Conservation (phyloP, 2,797 vertebrate genomes). For the Knipowitschia caucasica region DNA sequence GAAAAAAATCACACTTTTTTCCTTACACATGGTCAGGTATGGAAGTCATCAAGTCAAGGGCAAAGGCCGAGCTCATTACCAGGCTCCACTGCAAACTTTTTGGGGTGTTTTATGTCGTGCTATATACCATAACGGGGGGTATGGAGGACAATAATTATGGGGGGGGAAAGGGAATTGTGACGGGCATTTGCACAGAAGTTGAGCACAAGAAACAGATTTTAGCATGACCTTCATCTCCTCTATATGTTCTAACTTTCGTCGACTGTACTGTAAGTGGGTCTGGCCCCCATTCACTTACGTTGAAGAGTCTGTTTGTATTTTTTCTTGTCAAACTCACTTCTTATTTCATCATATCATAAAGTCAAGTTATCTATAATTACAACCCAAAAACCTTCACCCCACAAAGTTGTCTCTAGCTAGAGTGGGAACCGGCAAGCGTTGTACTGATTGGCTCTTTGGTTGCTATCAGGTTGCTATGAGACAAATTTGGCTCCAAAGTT, state of each 20-base stretch:
- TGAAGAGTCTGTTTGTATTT: no score
- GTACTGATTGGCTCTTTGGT: no score
- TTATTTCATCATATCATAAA: no score
- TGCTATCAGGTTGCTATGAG: no score
- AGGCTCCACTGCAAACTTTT: slow-evolving; percentile 95
- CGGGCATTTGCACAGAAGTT: neutral
- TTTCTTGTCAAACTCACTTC: no score
- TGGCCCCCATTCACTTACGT: no score
- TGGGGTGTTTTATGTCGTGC: slow-evolving; percentile 87
- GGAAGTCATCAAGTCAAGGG: slow-evolving; percentile 95
- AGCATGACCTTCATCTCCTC: neutral
- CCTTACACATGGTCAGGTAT: slow-evolving; percentile 92
- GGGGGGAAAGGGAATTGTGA: neutral
- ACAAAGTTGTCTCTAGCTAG: no score
- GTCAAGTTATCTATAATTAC: no score
- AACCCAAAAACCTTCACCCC: no score
- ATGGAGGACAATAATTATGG: slow-evolving; percentile 5
- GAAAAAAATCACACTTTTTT: slow-evolving; percentile 41
- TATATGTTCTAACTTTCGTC: neutral
- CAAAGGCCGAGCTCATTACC: slow-evolving; percentile 99
- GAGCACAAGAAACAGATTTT: neutral
- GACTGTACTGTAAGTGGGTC: no score
- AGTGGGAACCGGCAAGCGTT: no score
- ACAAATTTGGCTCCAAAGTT: no score
- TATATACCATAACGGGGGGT: slow-evolving; percentile 69